Evolutionary conservation across 2,888 invertebrate genomes (phyloP).

Genomic region (Oegoconia quadripuncta): DNA sequence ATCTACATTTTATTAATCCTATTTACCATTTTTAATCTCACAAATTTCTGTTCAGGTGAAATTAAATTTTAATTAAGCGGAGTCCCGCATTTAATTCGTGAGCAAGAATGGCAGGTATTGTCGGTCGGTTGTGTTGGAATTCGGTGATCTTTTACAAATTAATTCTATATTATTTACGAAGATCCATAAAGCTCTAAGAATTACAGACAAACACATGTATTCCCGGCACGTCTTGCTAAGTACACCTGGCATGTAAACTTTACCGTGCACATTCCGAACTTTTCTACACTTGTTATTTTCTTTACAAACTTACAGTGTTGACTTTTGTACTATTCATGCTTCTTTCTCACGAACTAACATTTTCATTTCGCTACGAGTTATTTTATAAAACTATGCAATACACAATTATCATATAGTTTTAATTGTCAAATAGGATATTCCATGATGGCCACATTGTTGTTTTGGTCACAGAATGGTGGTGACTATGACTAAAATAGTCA

Average conservation of each 20-base stretch:
- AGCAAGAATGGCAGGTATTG: conserved; percentile 25
- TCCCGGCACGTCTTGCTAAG: neutral
- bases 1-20: neutral
- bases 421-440: too few species aligned
- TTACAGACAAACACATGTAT: neutral
- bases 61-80: conserved; percentile 27
- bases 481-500: too few species aligned
- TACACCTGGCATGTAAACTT: neutral
- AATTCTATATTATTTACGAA: conserved; percentile 4
- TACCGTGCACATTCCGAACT: too few species aligned
- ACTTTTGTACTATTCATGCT: too few species aligned
- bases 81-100: conserved; percentile 17
- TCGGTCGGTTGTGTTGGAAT: conserved; percentile 23
- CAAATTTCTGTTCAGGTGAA: conserved; percentile 12
- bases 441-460: too few species aligned
- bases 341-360: too few species aligned
- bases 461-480: too few species aligned
- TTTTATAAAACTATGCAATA: too few species aligned
- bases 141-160: conserved; percentile 21
- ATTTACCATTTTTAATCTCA: conserved; percentile 8
- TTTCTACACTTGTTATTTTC: too few species aligned
- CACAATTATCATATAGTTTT: too few species aligned
- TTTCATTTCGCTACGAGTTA: too few species aligned
- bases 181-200: neutral
- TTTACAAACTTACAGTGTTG: neutral